Base-by-base conservation (phyloP, 2,888 invertebrate genomes). In the Caenorhabditis macrosperma region DNA sequence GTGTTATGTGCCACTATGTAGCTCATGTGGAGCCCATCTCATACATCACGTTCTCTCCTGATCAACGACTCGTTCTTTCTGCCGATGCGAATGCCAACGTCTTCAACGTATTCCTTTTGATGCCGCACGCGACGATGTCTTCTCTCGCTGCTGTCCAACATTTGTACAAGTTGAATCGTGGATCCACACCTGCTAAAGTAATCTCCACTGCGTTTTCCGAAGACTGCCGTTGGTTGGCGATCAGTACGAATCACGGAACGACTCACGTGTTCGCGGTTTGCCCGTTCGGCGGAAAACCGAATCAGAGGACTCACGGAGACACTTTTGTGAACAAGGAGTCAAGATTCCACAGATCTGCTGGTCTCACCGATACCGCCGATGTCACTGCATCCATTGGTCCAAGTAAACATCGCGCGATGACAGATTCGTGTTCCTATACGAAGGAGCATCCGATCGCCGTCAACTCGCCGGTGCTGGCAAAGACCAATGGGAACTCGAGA, bases 221-320 rank as follows among this genome's bases (percentile, higher is more conserved):
- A 10, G 80, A 80, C 64, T 64, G 76, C 35, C 94, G 99, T 67
- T 99, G 98, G 98, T 94, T 95, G n/a, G 95, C 96, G 1, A 94
- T 98, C 5, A 95, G 96, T 46, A 96, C 98, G 0, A 93, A 96
- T 83, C 77, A 91, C 90, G 99, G 98, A 80, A 99, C 99, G 0
- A 97, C 97, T 33, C 99, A 99, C 92, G 94, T 99, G 83, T 99
- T 97, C 92, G 96, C 98, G 10, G 94, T 99, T 59, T 96, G 96
- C 17, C 95, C 98, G 20, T 99, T 98, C 71, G 90, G 90, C 9
- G 90, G 98, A 61, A 93, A 94, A 68, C 94, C 95, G 82, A 95
- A 95, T 74, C 94, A 95, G 67, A 93, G 98, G 83, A 99, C 98
- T 0, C 98, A 98, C 92, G 95, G 95, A n/a, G 94, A 95, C 78